Base-by-base conservation (phyloP, 2,797 vertebrate species). In the Pipistrellus pipistrellus region DNA sequence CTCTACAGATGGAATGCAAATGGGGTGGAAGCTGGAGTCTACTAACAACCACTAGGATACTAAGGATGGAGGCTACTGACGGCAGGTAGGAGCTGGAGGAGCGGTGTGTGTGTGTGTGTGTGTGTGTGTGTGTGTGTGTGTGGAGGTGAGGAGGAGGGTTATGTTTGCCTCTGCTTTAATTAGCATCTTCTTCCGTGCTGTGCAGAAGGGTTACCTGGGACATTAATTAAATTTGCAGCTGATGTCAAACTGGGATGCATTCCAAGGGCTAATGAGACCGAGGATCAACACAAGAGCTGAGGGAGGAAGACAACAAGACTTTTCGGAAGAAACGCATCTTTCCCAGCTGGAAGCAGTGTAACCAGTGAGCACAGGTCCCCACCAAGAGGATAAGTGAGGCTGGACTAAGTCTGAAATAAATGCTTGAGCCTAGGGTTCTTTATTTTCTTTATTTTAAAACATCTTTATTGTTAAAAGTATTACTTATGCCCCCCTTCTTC, bases 221-320 rank as follows among this genome's bases (percentile, higher is more conserved):
- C 55, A 85, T 96, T 97, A 95, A 96, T 97, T 96, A 97, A 93
- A 94, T 96, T 91, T 96, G 72, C 84, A 94, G 93, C 87, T 85
- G 87, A 90, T 91, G 72, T 87, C 81, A 96, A 94, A 95, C 78
- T 94, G 81, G 86, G 94, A 87, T 30, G 32, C 12, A 21, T 87
- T 94, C 72, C 90, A 86, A 82, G 90, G 66, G 35, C 75, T 95
- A 96, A 97, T 96, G 91, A 95, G 90, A 81, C 62, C 84, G 80
- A 57, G 38, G 72, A 94, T 71, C 93, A 95, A 94, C 77, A 82
- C 10, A 78, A 68, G n/a, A 93, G 72, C 73, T 27, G 64, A 93
- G 41, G 38, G 57, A 95, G 77, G 72, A 91, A 89, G 84, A 66
- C 94, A 93, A 94, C 80, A 86, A 88, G 76, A 48, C 35, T 93